Evolutionary conservation across 2,888 invertebrate species (phyloP).

Genomic region (Panzeria rudis): DNA sequence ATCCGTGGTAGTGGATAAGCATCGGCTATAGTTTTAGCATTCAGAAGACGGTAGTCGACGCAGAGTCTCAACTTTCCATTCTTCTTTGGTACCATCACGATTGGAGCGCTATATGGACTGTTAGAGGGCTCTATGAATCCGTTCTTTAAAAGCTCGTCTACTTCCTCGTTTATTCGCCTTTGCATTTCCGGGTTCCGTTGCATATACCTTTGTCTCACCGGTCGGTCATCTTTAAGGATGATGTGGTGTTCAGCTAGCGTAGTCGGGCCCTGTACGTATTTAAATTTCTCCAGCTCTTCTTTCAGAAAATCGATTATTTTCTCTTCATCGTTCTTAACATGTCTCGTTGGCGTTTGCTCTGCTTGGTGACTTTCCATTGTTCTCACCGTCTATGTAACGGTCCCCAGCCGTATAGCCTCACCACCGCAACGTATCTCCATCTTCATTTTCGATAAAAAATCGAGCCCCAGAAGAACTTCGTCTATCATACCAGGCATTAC

Average conservation of each 20-base stretch:
- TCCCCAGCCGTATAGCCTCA: background rate
- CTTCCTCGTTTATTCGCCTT: too few species aligned
- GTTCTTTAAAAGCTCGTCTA: background rate
- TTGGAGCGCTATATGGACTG: background rate
- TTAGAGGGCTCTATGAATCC: background rate
- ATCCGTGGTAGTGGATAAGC: slow-evolving; percentile 13
- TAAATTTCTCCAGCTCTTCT: slow-evolving; percentile 1
- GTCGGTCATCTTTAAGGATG: background rate
- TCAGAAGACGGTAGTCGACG: slow-evolving; percentile 8
- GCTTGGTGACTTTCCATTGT: background rate
- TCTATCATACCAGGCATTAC: slow-evolving; percentile 7
- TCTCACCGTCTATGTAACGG: background rate
- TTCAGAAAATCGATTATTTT: background rate
- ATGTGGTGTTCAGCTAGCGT: background rate
- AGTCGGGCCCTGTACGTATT: slow-evolving; percentile 16
- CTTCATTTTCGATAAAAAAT: background rate
- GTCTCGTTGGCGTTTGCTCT: background rate
- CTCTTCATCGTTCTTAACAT: background rate
- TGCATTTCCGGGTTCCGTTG: slow-evolving; percentile 6
- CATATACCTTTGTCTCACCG: slow-evolving; percentile 4
- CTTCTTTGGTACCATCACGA: slow-evolving; percentile 7
- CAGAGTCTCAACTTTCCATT: background rate
- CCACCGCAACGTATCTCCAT: background rate
- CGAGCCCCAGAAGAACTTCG: slow-evolving; percentile 20
- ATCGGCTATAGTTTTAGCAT: slow-evolving; percentile 13